Evolutionary conservation across 2,113 vertebrate genomes (phyloP), one percentile per base, ranked within the genome.

Genomic region (Emydura subglobosa): DNA sequence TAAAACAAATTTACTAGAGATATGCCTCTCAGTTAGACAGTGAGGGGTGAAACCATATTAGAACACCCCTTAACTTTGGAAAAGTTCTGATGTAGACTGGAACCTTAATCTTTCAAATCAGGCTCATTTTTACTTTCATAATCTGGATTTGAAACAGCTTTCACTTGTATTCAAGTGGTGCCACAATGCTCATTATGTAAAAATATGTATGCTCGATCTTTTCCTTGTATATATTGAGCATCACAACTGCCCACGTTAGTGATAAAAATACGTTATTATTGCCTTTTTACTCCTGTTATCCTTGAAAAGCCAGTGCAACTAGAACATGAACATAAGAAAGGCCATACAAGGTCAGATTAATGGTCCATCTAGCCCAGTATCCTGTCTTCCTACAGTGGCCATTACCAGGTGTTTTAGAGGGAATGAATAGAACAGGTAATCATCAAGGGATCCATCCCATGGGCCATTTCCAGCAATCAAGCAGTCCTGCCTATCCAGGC

Each of bases 1-100:
- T 93, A 95, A 98, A 97, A 94, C 81, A 96, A 68, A 91, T 95
- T 94, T 95, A 91, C 78, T 61, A 88, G 91, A 72, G 85, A 93
- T 57, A 85, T 88, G 91, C 44, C 21, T 88, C 78, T 84, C 47
- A 80, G n/a, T 85, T 54, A 78, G 50, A 29, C 8, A 74, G 3
- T 61, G 29, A 59, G 19, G 50, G 16, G 21, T 78, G 50, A 92
- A 83, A 76, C 61, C 78, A 76, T 79, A 86, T 74, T 86, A 80
- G 44, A 95, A 42, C 1, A 68, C 61, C 90, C 54, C 82, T 89
- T 80, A 90, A 79, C 54, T 92, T 91, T 81, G 19, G 27, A 93
- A 74, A 96, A 88, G 29, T 88, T 92, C 16, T 16, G 34, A 79
- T 87, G 89, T 79, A 84, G 39, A 86, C 17, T 91, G 57, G 9